Conservation (phyloP, 2,888 invertebrate genomes). For the Drosophila vallismaia region DNA sequence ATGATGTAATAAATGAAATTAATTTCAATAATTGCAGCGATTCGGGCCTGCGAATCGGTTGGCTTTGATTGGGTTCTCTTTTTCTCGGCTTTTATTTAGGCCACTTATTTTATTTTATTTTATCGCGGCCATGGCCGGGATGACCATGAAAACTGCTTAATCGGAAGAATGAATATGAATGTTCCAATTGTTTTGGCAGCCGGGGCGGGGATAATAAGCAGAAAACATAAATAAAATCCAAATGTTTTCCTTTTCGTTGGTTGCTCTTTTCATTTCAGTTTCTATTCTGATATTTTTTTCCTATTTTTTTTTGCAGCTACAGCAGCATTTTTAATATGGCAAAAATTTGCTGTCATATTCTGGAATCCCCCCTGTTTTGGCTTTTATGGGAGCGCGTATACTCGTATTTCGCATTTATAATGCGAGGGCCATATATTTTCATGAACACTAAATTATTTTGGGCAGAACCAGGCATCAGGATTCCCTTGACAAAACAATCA, state of each 20-base stretch:
- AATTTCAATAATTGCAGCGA: conserved; percentile 80
- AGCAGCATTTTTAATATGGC: conserved; percentile 76
- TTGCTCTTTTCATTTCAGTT: conserved; percentile 16
- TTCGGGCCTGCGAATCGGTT: conserved; percentile 33
- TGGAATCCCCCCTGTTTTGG: conserved; percentile 19
- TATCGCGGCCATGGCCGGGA: conserved; percentile 49
- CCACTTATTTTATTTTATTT: conserved; percentile 47
- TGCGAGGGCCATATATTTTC: conserved; percentile 69
- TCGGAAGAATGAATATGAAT: conserved; percentile 76
- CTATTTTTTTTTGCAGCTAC: conserved; percentile 72
- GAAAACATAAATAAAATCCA: conserved; percentile 69
- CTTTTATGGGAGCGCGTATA: conserved; percentile 66
- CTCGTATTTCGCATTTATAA: conserved; percentile 71
- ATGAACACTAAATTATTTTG: conserved; percentile 75
- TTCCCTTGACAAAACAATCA: conserved; percentile 10
- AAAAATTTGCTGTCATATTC: conserved; percentile 57
- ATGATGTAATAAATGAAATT: conserved; percentile 81
- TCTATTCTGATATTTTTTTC: conserved; percentile 28
- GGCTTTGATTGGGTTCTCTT: conserved; percentile 59
- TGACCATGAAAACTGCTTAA: conserved; percentile 79
- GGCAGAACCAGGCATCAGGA: conserved; percentile 8
- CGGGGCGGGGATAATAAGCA: conserved; percentile 56
- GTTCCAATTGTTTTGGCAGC: conserved; percentile 24
- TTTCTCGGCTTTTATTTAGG: conserved; percentile 25
- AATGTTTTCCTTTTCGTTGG: conserved; percentile 47